Conservation (phyloP, 2,888 invertebrate genomes). For the Tetragnatha montana region DNA sequence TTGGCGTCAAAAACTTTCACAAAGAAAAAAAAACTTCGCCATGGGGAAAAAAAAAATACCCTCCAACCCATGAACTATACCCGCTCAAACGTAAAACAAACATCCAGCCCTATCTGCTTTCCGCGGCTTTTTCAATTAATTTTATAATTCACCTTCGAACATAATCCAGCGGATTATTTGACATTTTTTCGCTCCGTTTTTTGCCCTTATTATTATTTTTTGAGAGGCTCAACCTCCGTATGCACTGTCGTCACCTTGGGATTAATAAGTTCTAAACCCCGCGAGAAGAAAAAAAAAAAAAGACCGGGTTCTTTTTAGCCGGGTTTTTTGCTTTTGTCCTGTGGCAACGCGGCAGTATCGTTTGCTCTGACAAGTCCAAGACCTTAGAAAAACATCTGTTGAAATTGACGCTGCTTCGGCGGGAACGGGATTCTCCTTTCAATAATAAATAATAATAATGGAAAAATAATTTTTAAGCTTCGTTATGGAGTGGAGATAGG, state of each 20-base stretch:
- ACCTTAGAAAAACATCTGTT: slow-evolving; percentile 65
- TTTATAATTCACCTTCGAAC: slow-evolving; percentile 60
- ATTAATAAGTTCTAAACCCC: slow-evolving; percentile 45
- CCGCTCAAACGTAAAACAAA: slow-evolving; percentile 24
- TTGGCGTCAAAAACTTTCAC: slow-evolving; percentile 17
- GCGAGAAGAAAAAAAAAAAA: slow-evolving; percentile 13
- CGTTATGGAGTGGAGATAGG: slow-evolving; percentile 34
- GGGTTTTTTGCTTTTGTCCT: slow-evolving; percentile 6
- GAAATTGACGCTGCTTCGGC: slow-evolving; percentile 23
- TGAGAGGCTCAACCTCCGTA: neutral
- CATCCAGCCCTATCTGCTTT: slow-evolving; percentile 25
- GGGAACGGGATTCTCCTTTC: slow-evolving; percentile 15
- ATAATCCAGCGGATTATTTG: slow-evolving; percentile 48
- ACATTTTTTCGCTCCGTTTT: slow-evolving; percentile 14
- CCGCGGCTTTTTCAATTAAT: slow-evolving; percentile 60
- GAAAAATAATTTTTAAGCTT: slow-evolving; percentile 35
- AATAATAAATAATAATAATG: slow-evolving; percentile 39
- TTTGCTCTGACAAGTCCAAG: slow-evolving; percentile 51
- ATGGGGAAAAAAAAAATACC: neutral
- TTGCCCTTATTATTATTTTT: slow-evolving; percentile 28
- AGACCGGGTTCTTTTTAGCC: slow-evolving; percentile 13
- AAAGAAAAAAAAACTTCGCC: slow-evolving; percentile 12
- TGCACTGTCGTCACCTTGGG: slow-evolving; percentile 36
- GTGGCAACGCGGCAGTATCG: slow-evolving; percentile 50
- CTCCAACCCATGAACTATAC: neutral